A percentile compares a stretch with the other conserved stretches of the same genome.
These are phyloP conservation scores for Pocillopora meandrina DNA, from an alignment of 92 coral and sea anemone genomes.

Conservation along the genomic window DNA sequence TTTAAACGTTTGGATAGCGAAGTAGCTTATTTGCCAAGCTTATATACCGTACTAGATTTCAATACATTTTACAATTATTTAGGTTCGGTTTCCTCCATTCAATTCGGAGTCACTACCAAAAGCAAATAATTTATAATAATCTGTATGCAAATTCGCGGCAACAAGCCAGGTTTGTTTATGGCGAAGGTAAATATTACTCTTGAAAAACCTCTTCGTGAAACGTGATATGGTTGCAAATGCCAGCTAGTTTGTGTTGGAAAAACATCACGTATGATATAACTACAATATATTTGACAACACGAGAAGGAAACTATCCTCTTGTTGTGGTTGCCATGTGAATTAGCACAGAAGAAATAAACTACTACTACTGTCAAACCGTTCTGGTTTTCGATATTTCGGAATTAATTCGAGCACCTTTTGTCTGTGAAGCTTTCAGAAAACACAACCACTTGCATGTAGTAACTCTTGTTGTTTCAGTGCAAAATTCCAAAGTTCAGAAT, in stretches of 20 bases:
- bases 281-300: no score
- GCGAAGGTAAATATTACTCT: slow-evolving; percentile 13
- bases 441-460: no score
- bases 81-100: slow-evolving; percentile 3
- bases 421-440: no score
- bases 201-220: neutral
- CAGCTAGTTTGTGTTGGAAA: neutral
- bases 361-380: no score
- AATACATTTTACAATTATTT: neutral
- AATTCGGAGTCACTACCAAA: slow-evolving; percentile 1
- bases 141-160: slow-evolving; percentile 30
- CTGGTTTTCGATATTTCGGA: no score
- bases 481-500: no score
- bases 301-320: no score
- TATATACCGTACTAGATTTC: neutral
- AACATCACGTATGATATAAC: neutral
- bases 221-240: neutral
- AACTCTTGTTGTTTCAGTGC: no score
- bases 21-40: neutral
- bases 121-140: slow-evolving; percentile 2
- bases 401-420: no score
- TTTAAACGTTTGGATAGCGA: neutral
- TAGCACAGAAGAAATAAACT: no score
- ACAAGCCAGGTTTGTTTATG: slow-evolving; percentile 7
- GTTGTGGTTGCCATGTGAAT: no score